phyloP scores from a whole-genome alignment of 2,797 vertebrate genomes.

The Fundulus diaphanus region DNA sequence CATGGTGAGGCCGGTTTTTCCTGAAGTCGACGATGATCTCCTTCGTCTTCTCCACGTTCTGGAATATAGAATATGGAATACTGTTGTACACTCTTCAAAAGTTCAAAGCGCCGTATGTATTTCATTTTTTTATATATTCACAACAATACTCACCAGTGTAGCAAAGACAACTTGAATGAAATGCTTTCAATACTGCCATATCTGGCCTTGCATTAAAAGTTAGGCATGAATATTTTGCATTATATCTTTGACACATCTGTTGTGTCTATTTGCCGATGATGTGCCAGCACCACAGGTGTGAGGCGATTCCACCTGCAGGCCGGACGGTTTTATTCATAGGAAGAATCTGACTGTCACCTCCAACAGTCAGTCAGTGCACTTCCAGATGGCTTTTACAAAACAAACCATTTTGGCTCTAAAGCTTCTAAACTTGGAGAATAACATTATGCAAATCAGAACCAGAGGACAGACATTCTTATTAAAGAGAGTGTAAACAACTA shows the following conservation, averaged over 20 bases:
- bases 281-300: constrained; percentile 51
- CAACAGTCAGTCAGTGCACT: constrained; percentile 44
- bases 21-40: too few relatives aligned
- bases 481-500: neutral
- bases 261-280: constrained; percentile 45
- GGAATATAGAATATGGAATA: too few relatives aligned
- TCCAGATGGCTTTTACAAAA: constrained; percentile 53
- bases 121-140: too few relatives aligned
- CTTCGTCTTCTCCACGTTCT: too few relatives aligned
- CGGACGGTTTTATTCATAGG: constrained; percentile 46
- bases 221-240: constrained; percentile 55
- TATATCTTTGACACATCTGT: constrained; percentile 50
- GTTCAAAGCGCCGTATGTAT: too few relatives aligned
- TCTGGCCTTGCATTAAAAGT: constrained; percentile 17
- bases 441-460: neutral
- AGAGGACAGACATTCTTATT: constrained; percentile 6
- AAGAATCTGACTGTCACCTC: constrained; percentile 39
- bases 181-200: neutral
- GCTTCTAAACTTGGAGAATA: constrained; percentile 25
- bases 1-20: too few relatives aligned
- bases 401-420: constrained; percentile 35
- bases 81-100: too few relatives aligned
- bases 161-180: neutral
- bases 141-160: neutral
- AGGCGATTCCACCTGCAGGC: constrained; percentile 34